Evolutionary conservation across 1,140 invertebrate species (phyloP).

Genomic region (Musca domestica): DNA sequence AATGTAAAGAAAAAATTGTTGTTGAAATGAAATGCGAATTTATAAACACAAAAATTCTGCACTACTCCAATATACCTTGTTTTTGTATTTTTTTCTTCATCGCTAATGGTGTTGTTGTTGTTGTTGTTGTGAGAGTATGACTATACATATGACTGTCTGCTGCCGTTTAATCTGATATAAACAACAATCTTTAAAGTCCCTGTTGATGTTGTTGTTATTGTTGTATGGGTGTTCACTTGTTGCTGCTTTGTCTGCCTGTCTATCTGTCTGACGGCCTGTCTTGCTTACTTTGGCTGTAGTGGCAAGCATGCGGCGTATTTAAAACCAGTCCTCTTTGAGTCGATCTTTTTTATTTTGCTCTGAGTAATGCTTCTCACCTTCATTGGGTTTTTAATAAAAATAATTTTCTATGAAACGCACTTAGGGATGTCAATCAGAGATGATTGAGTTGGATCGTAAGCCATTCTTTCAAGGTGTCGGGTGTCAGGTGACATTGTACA

Average conservation of each 20-base stretch:
- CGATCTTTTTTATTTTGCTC: too few species aligned
- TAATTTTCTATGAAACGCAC: background rate
- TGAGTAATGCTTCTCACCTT: slow-evolving; percentile 10
- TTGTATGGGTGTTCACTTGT: background rate
- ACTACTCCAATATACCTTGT: slow-evolving; percentile 1
- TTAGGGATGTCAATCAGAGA: too few species aligned
- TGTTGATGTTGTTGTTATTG: slow-evolving; percentile 9
- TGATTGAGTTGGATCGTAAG: too few species aligned
- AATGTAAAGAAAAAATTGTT: slow-evolving; percentile 15
- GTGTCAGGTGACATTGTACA: too few species aligned
- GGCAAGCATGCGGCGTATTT: slow-evolving; percentile 25
- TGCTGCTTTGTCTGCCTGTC: background rate
- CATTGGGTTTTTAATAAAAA: slow-evolving; percentile 12
- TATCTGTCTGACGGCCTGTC: background rate
- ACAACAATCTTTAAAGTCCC: slow-evolving; percentile 1
- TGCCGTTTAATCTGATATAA: slow-evolving; percentile 1
- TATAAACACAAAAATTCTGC: slow-evolving; percentile 11
- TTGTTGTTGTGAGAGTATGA: background rate
- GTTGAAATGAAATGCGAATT: slow-evolving; percentile 4
- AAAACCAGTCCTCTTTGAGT: slow-evolving; percentile 24
- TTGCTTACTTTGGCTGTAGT: slow-evolving; percentile 8
- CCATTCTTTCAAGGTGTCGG: too few species aligned
- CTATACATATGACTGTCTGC: background rate
- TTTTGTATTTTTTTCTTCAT: slow-evolving; percentile 9
- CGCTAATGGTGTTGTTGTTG: too few species aligned